A percentile compares a stretch with the other conserved stretches of the same genome.
These are phyloP conservation scores for Drusus annulatus DNA, from an alignment of 1,140 invertebrate species.

Conservation along the genomic window DNA sequence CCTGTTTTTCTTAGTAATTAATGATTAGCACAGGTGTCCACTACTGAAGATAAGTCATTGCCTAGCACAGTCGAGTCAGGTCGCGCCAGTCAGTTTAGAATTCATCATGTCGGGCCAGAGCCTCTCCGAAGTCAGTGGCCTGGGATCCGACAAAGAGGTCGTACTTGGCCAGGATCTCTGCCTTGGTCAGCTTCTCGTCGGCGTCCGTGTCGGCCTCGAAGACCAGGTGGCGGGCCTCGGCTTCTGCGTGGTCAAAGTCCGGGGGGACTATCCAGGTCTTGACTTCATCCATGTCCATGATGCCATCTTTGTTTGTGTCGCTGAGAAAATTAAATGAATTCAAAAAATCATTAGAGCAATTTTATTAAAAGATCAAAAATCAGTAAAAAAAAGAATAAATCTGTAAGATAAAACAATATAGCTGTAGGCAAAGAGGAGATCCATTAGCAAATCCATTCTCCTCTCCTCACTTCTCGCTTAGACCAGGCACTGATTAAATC, in stretches of 20 bases:
- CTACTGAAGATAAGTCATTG: not conserved
- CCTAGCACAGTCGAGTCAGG: constrained; percentile 12
- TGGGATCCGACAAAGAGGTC: constrained; percentile 99
- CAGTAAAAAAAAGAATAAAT: too few species aligned
- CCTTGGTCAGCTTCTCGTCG: constrained; percentile 91
- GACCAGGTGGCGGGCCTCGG: constrained; percentile 96
- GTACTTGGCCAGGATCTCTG: constrained; percentile 96
- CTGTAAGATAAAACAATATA: too few species aligned
- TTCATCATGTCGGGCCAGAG: constrained; percentile 93
- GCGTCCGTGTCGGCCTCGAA: constrained; percentile 93
- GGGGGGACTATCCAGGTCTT: constrained; percentile 95
- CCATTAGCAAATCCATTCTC: too few species aligned
- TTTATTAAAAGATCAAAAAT: too few species aligned
- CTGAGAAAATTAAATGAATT: constrained; percentile 60
- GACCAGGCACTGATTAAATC: too few species aligned
- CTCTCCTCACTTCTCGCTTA: too few species aligned
- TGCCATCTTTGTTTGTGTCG: constrained; percentile 92
- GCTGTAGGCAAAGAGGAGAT: too few species aligned
- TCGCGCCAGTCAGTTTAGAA: constrained; percentile 74
- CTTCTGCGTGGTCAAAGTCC: constrained; percentile 97
- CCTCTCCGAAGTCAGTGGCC: constrained; percentile 98
- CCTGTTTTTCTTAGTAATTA: too few species aligned
- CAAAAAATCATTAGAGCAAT: too few species aligned
- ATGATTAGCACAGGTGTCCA: too few species aligned
- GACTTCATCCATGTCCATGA: constrained; percentile 89